Evolutionary conservation across 1,140 invertebrate genomes (phyloP), one percentile per base, ranked within the genome.

Genomic region (Oryzaephilus surinamensis): DNA sequence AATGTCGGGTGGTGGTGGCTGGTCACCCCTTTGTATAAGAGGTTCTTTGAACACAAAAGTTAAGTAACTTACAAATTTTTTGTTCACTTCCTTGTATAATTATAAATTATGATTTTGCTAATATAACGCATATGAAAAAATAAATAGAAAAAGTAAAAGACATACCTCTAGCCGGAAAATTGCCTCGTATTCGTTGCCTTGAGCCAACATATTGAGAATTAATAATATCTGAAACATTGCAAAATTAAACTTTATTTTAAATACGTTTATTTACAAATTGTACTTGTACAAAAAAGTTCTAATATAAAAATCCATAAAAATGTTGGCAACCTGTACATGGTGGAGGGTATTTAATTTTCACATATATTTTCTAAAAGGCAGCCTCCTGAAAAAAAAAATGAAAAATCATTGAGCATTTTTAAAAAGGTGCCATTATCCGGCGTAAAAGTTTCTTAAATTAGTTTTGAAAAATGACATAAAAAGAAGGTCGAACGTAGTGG

Each of bases 1-100:
- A 31, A 24, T 45, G 32, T 55, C 51, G 7, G 51, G 44, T 11
- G 50, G 55, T 26, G 48, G 53, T 21, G 53, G 47, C 32, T 57
- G 55, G 44, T 55, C 53, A 42, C 55, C 55, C 27, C 55, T 41
- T 32, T 48, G 28, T 24, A 44, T 44, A n/a, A 33, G 32, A 27
- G 6, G 43, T 32, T 26, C 39, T 43, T 54, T 35, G 32, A 40
- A 43, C 41, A 43, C 29, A 29, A n/a, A n/a, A n/a, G n/a, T n/a
- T n/a, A n/a, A n/a, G n/a, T n/a, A n/a, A n/a, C n/a, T n/a, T n/a
- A n/a, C n/a, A n/a, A n/a, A n/a, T n/a, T n/a, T n/a, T n/a, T n/a
- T n/a, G n/a, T n/a, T n/a, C n/a, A n/a, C n/a, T n/a, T n/a, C n/a
- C n/a, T n/a, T n/a, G n/a, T n/a, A n/a, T n/a, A n/a, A n/a, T n/a